phyloP scores from a whole-genome alignment of 2,113 vertebrate species.

The Ageneiosus marmoratus region DNA sequence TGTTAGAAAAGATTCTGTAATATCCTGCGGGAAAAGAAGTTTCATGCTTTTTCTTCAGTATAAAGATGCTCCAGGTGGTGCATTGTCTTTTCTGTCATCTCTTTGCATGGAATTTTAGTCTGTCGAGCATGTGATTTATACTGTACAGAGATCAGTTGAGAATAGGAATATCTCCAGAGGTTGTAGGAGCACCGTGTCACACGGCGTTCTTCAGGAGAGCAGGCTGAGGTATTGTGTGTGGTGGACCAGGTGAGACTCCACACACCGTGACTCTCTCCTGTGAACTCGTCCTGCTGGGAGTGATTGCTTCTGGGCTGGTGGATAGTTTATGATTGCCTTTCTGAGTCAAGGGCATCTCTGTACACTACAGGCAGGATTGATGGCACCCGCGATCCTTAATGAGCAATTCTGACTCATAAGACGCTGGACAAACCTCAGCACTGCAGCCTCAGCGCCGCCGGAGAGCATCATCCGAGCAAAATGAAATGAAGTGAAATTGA shows the following conservation, averaged over 20 bases:
- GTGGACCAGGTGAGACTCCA: conserved; percentile 7
- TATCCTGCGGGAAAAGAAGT: neutral
- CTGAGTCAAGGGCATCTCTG: conserved; percentile 50
- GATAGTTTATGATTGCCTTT: conserved; percentile 47
- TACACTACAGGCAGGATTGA: conserved; percentile 41
- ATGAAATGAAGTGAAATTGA: conserved; percentile 45
- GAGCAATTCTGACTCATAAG: conserved; percentile 46
- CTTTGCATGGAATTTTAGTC: neutral
- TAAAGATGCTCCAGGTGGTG: no score
- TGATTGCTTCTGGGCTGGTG: conserved; percentile 31
- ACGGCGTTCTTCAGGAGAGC: no score
- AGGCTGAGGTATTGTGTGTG: neutral
- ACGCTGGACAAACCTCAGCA: conserved; percentile 41
- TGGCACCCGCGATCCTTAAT: conserved; percentile 48
- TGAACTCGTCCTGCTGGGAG: conserved; percentile 6
- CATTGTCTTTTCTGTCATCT: no score
- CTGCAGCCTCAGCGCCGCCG: conserved; percentile 24
- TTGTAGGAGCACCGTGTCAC: no score
- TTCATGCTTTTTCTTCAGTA: neutral
- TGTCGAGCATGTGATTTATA: neutral
- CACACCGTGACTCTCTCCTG: neutral
- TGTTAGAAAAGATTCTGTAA: neutral
- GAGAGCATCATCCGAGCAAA: conserved; percentile 30
- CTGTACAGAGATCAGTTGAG: no score
- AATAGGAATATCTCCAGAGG: no score